Base-by-base conservation (phyloP, 2,888 invertebrate species). In the Epirrhoe alternata region DNA sequence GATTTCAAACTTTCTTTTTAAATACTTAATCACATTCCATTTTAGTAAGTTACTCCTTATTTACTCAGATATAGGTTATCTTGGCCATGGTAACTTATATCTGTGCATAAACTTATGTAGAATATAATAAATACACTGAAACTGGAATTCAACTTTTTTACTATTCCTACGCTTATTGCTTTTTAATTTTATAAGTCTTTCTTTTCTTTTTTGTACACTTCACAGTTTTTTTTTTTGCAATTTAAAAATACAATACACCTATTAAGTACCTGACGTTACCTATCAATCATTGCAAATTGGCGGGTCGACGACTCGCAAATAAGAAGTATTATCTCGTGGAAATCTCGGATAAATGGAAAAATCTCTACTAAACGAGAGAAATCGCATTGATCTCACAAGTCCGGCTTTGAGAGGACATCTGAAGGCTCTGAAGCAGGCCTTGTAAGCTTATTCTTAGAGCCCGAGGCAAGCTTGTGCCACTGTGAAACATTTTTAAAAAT, bases 361-460 rank as follows among this genome's bases (percentile, higher is more conserved):
- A 82, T 82, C 79, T 79, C 76, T 71, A 72, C 55, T 60, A 63
- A 60, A 63, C 63, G 60, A 78, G 77, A 81, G 80, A 86, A 86
- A 88, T 88, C 86, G 83, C 88, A 88, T 89, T 89, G 89, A 90
- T 90, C 86, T 84, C 76, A 73, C 75, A 82, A 81, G 85, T 86
- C 84, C 84, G 82, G 82, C 77, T 81, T 83, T 86, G 85, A 84
- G 81, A 81, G 84, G 83, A 85, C 88, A 85, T 86, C 87, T 86
- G 79, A 85, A 85, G 80, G 57, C 47, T 53, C 62, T 59, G 55
- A 86, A 83, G 81, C 79, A 80, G 82, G 78, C 81, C 77, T 77
- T 79, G 78, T 89, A 90, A 91, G 91, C 91, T 86, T 85, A 86
- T 90, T 90, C 88, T 89, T 83, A 79, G 82, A 85, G 86, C 85